A percentile compares a stretch with the other conserved stretches of the same genome.
phyloP scores from a whole-genome alignment of 2,113 vertebrate genomes.

The Sceloporus undulatus region DNA sequence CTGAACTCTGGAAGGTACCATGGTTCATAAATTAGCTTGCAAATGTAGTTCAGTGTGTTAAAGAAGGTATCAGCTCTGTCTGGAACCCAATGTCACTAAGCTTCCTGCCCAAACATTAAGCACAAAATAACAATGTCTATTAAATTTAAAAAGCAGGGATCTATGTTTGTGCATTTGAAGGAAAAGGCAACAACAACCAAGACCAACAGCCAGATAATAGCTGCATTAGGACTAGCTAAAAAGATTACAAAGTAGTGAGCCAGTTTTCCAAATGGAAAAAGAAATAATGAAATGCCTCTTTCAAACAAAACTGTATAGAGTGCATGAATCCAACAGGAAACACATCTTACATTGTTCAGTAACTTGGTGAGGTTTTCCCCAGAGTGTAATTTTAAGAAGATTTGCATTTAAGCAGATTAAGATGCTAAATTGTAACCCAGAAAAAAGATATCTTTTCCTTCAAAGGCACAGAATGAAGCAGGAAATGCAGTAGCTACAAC shows the following conservation, averaged over 20 bases:
- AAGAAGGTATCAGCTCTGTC: background rate
- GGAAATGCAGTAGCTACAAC: background rate
- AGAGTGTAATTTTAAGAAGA: background rate
- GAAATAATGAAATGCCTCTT: background rate
- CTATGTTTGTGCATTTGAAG: background rate
- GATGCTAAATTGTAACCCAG: background rate
- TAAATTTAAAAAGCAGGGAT: background rate
- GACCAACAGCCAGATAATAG: background rate
- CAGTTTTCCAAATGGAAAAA: background rate
- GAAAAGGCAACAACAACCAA: background rate
- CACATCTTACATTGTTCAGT: background rate
- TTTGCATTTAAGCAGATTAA: background rate
- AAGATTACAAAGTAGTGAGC: background rate
- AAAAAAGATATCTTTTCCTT: background rate
- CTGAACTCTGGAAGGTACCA: background rate
- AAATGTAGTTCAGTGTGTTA: background rate
- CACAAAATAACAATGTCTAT: background rate
- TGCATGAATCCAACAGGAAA: background rate
- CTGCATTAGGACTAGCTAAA: background rate
- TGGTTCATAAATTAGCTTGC: background rate
- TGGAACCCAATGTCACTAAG: background rate
- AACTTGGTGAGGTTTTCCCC: background rate
- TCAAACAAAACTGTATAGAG: background rate
- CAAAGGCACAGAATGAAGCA: background rate
- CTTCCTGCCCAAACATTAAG: background rate